Evolutionary conservation across 2,113 vertebrate genomes (phyloP), one percentile per base, ranked within the genome.

Genomic region (Salvelinus namaycush): DNA sequence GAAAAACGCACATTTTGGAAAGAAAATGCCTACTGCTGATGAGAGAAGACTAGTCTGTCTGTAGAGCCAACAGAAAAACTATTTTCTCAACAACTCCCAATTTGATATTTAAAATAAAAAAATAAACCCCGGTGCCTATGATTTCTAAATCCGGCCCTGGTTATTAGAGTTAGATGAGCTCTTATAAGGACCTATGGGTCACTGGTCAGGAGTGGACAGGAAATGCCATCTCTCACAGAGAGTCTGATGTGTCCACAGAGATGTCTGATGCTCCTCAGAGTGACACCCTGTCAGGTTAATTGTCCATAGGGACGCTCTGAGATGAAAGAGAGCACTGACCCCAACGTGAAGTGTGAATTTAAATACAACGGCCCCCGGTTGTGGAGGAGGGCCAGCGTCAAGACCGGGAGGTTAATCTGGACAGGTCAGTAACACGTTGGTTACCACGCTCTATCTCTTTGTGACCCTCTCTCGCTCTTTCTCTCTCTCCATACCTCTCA

Each of bases 341-440:
- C 66, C 66, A 69, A 65, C 67, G 26, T 54, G 66, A 79, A n/a
- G 26, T 29, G 51, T 22, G 44, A n/a, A 27, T 29, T 73, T 73
- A 81, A 75, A 70, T 72, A 24, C 72, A 39, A 29, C 26, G 24
- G 24, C 67, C 66, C 79, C 74, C 79, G 48, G 68, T 69, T 22
- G 78, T 39, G 67, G 34, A 26, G 65, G 66, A 65, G 44, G 69
- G 76, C 62, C 44, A 48, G 20, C 11, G 24, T 60, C 12, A 68
- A 57, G 62, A 76, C 67, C 54, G 64, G 64, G 71, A 69, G 73
- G 69, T 78, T 72, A 62, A 78, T 78, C 69, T 65, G 68, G 72
- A 39, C 13, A 70, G 71, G 66, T 48, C 59, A 18, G 69, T 65
- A 51, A 54, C 54, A 78, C 49, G 49, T 54, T 69, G 65, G 34